Evolutionary conservation across 2,797 vertebrate species (phyloP).

Genomic region (Sternotherus odoratus): DNA sequence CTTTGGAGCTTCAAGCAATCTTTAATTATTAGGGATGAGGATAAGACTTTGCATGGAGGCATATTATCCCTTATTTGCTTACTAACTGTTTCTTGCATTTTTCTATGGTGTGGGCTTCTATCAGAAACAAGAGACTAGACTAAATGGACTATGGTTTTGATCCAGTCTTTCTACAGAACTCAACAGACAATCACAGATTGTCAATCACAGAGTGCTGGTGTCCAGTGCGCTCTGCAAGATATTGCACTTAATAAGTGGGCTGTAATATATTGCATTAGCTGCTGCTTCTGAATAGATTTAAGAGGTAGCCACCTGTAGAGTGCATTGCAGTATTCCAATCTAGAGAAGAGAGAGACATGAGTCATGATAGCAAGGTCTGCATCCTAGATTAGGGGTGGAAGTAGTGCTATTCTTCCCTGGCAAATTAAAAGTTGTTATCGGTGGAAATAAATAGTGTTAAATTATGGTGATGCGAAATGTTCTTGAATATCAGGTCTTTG

Average conservation of each 20-base stretch:
- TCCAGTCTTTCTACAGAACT: neutral
- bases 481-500: constrained; percentile 1
- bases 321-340: neutral
- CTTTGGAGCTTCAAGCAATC: neutral
- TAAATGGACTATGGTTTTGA: neutral
- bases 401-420: neutral
- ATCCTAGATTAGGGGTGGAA: neutral
- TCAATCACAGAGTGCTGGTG: neutral
- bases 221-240: neutral
- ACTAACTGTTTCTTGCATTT: neutral
- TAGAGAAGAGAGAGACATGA: neutral
- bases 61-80: neutral
- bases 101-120: neutral
- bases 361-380: neutral
- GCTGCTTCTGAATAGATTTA: neutral
- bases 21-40: neutral
- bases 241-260: neutral
- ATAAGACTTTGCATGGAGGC: neutral
- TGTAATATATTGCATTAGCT: neutral
- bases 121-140: rapidly evolving
- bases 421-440: neutral
- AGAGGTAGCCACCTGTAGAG: neutral
- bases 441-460: neutral
- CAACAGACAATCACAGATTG: neutral
- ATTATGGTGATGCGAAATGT: neutral